Evolutionary conservation across 2,797 vertebrate species (phyloP), one percentile per base, ranked within the genome.

Genomic region (Pseudochromis fuscus): DNA sequence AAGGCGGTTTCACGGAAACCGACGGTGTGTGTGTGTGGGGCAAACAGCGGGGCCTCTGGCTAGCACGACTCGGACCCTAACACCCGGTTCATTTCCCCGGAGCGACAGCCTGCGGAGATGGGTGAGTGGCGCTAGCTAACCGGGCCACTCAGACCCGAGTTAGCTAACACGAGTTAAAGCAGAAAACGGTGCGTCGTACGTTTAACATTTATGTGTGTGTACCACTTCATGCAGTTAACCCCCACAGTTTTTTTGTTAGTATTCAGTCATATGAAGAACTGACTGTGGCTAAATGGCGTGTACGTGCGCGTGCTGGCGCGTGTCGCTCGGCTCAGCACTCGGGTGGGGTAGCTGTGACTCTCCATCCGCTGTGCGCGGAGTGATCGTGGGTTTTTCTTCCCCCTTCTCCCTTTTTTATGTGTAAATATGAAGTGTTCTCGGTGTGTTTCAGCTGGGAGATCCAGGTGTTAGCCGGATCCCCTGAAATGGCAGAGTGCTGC

Each of bases 121-220:
- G 91, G 91, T 92, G 84, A 92, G 91, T 90, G 65, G 19, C 0
- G 65, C 52, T 28, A 70, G 78, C 79, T 65, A 67, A 37, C 40
- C 25, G 2, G 25, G 37, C 0, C 18, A 30, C 61, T 70, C 65
- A 33, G 11, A 3, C 15, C 19, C 16, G 60, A 1, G 33, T 40
- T 24, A n/a, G n/a, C n/a, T n/a, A n/a, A n/a, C n/a, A n/a, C n/a
- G 2, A 33, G 7, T 44, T 58, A 4, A 64, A 61, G 8, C n/a
- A 3, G 10, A 10, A 44, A 21, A 44, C 16, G 5, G 31, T 33
- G 31, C 3, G 31, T 4, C 11, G 31, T 33, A 10, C 31, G 31
- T 33, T 3, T 33, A 10, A n/a, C n/a, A n/a, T n/a, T n/a, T 33
- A 10, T 8, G 31, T 4, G 3, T 33, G 31, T 33, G 31, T 33